Base-by-base conservation (phyloP, 2,113 vertebrate species). In the Rhea americana region DNA sequence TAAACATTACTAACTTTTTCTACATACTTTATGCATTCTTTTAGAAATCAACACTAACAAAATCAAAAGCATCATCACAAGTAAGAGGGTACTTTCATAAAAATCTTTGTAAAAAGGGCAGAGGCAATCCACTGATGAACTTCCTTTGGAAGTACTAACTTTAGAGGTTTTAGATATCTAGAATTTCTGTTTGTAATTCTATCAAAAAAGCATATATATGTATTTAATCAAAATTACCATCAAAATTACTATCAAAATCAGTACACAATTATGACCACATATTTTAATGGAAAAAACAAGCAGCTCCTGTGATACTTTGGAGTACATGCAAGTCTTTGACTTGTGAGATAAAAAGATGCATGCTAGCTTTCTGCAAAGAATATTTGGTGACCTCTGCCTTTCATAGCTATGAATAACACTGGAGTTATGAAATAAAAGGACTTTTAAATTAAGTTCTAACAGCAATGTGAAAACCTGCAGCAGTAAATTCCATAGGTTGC, bases 321-420 rank as follows among this genome's bases (percentile, higher is more conserved):
- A 75, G 58, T 9, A 37, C 7, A 3, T 3, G 1, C 9, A 86
- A 62, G 70, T 18, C 43, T 87, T 79, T 90, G 48, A 80, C 37
- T 91, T 81, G 78, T 28, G 45, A 90, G 26, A 82, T 19, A 75
- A 13, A 45, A 35, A 65, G 3, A 70, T 17, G 30, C 7, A 47
- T 10, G n/a, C 4, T 7, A 63, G 8, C 2, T 61, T 86, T 66
- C 76, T 0, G 0, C 75, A 16, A 55, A 20, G 70, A 71, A 24
- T 87, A 82, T 87, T 56, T 91, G 63, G 43, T 91, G 81, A 93
- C 74, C 61, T 89, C 93, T 90, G 55, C 77, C 86, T 91, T 95
- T 78, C 20, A 11, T 41, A 92, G 67, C 43, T 77, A 55, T 47
- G 79, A 87, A 85, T 90, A 85, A 90, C 82, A 95, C 3, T 63